Base-by-base conservation (phyloP, 1,140 invertebrate species). In the Anthonomus grandis region DNA sequence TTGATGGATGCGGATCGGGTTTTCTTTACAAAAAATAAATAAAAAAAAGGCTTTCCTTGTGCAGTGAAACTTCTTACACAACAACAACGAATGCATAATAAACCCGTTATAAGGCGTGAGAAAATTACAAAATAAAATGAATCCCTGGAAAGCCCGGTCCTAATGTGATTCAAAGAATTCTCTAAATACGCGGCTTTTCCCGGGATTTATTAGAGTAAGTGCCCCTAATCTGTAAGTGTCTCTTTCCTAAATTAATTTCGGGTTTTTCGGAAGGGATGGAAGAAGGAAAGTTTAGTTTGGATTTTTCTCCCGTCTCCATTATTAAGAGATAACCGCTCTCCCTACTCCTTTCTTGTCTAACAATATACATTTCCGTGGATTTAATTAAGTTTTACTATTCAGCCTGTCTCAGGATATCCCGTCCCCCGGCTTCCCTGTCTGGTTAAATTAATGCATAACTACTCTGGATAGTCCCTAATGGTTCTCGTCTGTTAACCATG, bases 281-380 rank as follows among this genome's bases (percentile, higher is more conserved):
- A 22, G 12, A 9, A 9, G 21, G 24, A 15, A 10, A 22, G 15
- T 9, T 22, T 13, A 23, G 19, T n/a, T 15, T 22, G 8, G 15
- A 13, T 45, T 45, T 23, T 45, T 9, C 21, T 8, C 21, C 9
- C 12, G 17, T n/a, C 4, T n/a, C 19, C 38, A n/a, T n/a, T 44
- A 44, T 44, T 13, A 44, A 44, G 41, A 44, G 41, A 44, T 44
- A 44, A 44, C 41, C 19, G 41, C 23, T 44, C 23, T 21, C 18
- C 41, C 18, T 17, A 21, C 41, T 44, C 18, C 41, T 44, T 44
- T 44, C 41, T 44, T 22, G 41, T 21, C 41, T 44, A 44, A 44
- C 41, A 44, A 44, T 44, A 44, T 19, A 44, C 41, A 44, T 44
- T 44, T 44, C 41, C 41, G 41, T 44, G 41, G 41, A 44, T 44